Evolutionary conservation across 2,888 invertebrate genomes (phyloP).

Genomic region (Eremobia ochroleuca): DNA sequence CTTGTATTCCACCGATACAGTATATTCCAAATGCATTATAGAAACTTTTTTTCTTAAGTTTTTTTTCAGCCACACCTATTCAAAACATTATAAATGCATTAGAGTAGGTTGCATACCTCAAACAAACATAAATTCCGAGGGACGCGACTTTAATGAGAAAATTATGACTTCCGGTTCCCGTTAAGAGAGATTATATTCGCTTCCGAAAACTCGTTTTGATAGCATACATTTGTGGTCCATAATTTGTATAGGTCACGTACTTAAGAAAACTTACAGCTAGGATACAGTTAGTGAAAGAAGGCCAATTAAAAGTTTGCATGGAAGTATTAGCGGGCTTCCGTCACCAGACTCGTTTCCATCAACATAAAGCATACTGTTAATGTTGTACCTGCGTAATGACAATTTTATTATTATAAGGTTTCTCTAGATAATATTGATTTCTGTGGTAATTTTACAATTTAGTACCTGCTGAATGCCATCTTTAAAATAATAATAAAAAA

Average conservation of each 20-base stretch:
- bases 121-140: conserved; percentile 1
- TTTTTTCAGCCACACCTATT: not conserved
- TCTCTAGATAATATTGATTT: conserved; percentile 23
- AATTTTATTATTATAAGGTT: conserved; percentile 2
- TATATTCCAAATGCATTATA: not conserved
- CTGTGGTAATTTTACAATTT: conserved; percentile 42
- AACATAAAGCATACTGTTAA: conserved; percentile 6
- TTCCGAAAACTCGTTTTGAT: not conserved
- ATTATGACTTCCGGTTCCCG: not conserved
- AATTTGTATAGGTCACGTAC: not conserved
- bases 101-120: not conserved
- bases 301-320: too few species aligned
- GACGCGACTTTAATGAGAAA: not conserved
- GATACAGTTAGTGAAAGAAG: too few species aligned
- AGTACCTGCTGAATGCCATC: conserved; percentile 61
- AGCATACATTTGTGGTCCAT: not conserved
- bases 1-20: not conserved
- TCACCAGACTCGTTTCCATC: not conserved
- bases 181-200: not conserved
- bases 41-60: not conserved
- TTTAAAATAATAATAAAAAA: conserved; percentile 31
- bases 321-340: not conserved
- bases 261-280: too few species aligned
- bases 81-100: not conserved
- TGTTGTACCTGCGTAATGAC: conserved; percentile 2